Evolutionary conservation across 2,113 vertebrate genomes (phyloP), one percentile per base, ranked within the genome.

Genomic region (Lepisosteus oculatus): DNA sequence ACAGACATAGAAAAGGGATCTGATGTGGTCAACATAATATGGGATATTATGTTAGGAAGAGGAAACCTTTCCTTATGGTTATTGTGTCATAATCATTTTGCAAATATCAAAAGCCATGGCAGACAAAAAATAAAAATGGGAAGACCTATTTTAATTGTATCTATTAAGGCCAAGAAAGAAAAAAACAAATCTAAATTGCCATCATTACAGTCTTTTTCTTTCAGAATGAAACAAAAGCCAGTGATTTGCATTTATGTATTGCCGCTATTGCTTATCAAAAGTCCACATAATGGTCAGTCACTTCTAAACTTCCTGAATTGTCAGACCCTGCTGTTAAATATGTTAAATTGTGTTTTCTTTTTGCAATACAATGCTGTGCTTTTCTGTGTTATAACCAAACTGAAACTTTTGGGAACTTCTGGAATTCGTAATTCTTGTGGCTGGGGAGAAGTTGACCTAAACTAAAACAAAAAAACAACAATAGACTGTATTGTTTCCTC

Each of bases 301-400:
- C 8, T 70, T 64, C 56, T 59, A 61, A 57, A 43, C 61, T 29
- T 61, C 63, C 17, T 8, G 56, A 41, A 56, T 61, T 69, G 62
- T 72, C 70, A 61, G 51, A 54, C 64, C 71, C 70, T 63, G 61
- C 64, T 70, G 63, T 76, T 43, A 70, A 59, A 68, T 15, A 13
- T 66, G 43, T 74, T 29, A 69, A 72, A 72, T 62, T 70, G 45
- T 61, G 66, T 62, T 68, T 68, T 67, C 56, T 54, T 56, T 42
- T 68, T 63, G 63, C 17, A 67, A 47, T 55, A 51, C 44, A 12
- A 15, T 57, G 11, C 17, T 65, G 56, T 44, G 71, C 12, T 56
- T 13, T 47, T 66, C 61, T 61, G 29, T 51, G 67, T 72, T 55
- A 71, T 71, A 71, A 73, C 67, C 68, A 74, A 56, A 65, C 8